Conservation (phyloP, 1,140 invertebrate genomes). For the Diploscapter pachys region DNA sequence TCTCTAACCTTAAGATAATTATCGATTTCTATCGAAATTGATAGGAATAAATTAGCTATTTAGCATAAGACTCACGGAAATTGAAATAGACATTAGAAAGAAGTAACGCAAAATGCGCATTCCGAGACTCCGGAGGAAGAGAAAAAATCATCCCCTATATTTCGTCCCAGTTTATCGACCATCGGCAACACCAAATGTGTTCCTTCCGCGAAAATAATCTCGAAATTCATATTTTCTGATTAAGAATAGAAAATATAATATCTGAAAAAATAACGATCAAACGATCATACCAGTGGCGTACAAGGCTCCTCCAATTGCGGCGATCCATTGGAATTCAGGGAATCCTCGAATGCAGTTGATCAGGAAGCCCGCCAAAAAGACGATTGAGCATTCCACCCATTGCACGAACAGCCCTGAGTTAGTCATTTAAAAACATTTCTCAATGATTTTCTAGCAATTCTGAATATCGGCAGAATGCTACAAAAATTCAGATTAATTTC, state of each 20-base stretch:
- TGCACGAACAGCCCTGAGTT: conserved; percentile 55
- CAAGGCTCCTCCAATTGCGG: conserved; percentile 47
- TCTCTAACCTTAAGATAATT: too few relatives aligned
- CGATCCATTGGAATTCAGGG: conserved; percentile 46
- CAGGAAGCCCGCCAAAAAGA: conserved; percentile 49
- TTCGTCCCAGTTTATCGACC: too few relatives aligned
- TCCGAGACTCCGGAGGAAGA: too few relatives aligned
- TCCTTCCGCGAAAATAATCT: conserved; percentile 46
- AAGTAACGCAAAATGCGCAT: too few relatives aligned
- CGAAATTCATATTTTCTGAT: conserved; percentile 33
- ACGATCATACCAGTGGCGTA: conserved; percentile 56
- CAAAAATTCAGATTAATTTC: background rate
- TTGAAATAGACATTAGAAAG: too few relatives aligned
- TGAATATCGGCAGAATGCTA: background rate
- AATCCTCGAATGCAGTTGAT: conserved; percentile 48
- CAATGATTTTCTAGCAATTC: conserved; percentile 7
- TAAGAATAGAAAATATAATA: background rate
- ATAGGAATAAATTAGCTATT: too few relatives aligned
- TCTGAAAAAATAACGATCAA: conserved; percentile 16
- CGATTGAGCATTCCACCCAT: conserved; percentile 50
- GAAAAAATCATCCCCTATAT: too few relatives aligned
- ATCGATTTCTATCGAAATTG: too few relatives aligned
- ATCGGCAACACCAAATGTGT: conserved; percentile 42
- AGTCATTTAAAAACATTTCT: conserved; percentile 42
- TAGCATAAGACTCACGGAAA: too few relatives aligned